phyloP scores from a whole-genome alignment of 2,888 invertebrate genomes.

The Tricholauxania praeusta region DNA sequence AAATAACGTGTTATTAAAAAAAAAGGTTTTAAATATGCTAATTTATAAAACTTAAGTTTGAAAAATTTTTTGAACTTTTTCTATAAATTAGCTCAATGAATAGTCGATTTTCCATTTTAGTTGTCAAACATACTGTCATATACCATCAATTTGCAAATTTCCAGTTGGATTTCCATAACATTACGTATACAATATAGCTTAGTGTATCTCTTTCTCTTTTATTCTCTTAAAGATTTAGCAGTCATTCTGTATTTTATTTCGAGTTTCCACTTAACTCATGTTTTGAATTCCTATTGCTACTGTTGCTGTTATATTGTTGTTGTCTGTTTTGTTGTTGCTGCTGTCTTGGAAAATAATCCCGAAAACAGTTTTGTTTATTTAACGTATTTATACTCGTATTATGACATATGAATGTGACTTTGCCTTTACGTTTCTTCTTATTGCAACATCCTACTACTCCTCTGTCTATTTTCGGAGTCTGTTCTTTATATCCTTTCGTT shows the following conservation, averaged over 20 bases:
- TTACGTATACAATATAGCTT: no score
- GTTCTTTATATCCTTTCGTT: neutral
- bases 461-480: neutral
- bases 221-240: neutral
- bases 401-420: constrained; percentile 25
- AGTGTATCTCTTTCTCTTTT: neutral
- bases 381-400: constrained; percentile 21
- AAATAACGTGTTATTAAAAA: no score
- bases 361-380: constrained; percentile 28
- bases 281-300: constrained; percentile 18
- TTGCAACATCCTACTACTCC: constrained; percentile 6
- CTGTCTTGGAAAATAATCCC: constrained; percentile 15
- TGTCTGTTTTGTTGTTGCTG: neutral
- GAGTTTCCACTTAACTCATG: constrained; percentile 25
- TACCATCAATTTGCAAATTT: no score
- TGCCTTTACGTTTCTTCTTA: neutral
- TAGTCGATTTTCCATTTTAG: no score
- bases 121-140: no score
- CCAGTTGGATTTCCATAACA: no score
- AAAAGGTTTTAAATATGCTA: no score
- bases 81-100: no score
- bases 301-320: neutral
- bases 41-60: no score
- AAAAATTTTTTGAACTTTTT: no score
- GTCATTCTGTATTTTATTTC: neutral